phyloP scores from a whole-genome alignment of 2,888 invertebrate genomes.

The Ametastegia equiseti region DNA sequence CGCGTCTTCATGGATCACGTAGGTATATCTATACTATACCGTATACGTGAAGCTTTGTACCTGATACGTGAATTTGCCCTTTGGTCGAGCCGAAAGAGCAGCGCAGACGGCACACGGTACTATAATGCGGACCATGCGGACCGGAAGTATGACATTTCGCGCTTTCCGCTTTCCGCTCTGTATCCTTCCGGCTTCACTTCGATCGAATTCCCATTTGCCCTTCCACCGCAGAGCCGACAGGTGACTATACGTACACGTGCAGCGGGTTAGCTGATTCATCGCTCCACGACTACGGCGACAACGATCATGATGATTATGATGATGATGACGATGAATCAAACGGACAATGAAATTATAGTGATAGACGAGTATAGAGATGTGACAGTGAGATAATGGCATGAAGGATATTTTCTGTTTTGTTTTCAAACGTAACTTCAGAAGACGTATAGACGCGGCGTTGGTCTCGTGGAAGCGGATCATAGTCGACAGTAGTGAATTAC shows the following conservation, averaged over 20 bases:
- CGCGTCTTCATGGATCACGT: too few relatives aligned
- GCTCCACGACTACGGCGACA: neutral
- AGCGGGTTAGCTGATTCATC: slow-evolving; percentile 12
- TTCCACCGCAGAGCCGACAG: neutral
- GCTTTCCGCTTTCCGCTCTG: neutral
- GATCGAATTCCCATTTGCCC: slow-evolving; percentile 2
- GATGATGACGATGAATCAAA: too few relatives aligned
- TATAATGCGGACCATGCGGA: neutral
- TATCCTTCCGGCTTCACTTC: slow-evolving; percentile 4
- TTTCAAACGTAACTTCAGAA: neutral
- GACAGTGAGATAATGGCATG: too few relatives aligned
- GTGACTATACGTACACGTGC: neutral
- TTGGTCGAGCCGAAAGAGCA: neutral
- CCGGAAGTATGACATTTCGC: slow-evolving; percentile 33
- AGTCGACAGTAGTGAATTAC: too few relatives aligned
- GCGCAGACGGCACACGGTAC: neutral
- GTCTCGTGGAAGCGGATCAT: neutral
- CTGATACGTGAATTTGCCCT: neutral
- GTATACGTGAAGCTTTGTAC: too few relatives aligned
- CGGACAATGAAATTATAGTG: neutral
- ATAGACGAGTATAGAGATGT: neutral
- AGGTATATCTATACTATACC: too few relatives aligned
- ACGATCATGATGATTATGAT: neutral
- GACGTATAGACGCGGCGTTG: neutral
- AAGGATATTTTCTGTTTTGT: neutral